Conservation (phyloP, 2,113 vertebrate species). For the Sigmodon hispidus region DNA sequence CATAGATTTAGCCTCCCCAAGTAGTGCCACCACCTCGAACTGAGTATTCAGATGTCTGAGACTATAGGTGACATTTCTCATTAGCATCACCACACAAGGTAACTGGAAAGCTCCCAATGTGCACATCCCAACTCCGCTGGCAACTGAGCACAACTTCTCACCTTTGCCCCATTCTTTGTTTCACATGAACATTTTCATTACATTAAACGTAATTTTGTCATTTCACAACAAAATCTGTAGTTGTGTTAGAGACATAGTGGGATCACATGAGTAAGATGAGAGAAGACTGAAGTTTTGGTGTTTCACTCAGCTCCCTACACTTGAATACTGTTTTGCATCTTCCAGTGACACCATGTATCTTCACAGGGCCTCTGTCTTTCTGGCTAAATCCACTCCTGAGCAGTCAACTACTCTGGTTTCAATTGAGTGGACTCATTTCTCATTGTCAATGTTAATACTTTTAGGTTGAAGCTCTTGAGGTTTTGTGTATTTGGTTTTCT, state of each 20-base stretch:
- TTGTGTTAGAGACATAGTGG: accelerated
- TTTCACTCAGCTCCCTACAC: neutral
- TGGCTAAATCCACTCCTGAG: too few species aligned
- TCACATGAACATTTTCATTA: neutral
- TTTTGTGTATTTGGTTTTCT: neutral
- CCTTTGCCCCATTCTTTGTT: neutral
- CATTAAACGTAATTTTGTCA: neutral
- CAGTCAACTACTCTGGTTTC: neutral
- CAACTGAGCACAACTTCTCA: accelerated
- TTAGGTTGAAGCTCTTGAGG: neutral
- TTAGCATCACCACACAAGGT: neutral
- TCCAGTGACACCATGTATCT: accelerated
- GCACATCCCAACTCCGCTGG: accelerated
- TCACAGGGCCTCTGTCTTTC: accelerated
- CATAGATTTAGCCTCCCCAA: neutral
- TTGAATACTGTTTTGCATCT: neutral
- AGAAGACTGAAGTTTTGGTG: neutral
- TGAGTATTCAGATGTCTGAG: neutral
- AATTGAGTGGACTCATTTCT: neutral
- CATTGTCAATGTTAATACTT: neutral
- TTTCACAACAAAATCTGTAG: neutral
- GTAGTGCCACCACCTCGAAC: neutral
- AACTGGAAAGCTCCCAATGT: neutral
- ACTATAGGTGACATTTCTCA: neutral
- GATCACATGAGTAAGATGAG: too few species aligned